Evolutionary conservation across 2,888 invertebrate genomes (phyloP).

Genomic region (Chloromyia formosa): DNA sequence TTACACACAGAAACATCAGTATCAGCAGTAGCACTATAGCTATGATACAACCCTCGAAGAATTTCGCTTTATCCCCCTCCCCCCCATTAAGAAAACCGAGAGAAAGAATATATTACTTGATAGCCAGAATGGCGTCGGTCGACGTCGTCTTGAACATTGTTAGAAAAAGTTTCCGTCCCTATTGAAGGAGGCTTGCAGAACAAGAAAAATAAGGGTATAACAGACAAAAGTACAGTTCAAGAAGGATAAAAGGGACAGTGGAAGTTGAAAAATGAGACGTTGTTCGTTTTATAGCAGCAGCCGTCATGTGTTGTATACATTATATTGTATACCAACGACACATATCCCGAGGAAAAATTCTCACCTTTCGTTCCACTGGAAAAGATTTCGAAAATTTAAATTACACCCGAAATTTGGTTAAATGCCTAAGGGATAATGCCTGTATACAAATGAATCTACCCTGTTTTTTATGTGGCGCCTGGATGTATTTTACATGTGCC

Average conservation of each 20-base stretch:
- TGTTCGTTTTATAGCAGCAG: background rate
- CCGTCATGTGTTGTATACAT: background rate
- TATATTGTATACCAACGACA: background rate
- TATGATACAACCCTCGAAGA: background rate
- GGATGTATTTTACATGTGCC: background rate
- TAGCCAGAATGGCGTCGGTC: constrained; percentile 10
- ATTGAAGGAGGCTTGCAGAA: background rate
- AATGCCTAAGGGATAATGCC: constrained; percentile 44
- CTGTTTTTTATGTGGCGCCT: background rate
- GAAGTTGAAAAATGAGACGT: background rate
- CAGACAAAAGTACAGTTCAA: background rate
- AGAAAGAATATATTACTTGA: background rate
- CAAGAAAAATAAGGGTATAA: too few species aligned
- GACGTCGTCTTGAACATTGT: background rate
- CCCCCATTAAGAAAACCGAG: too few species aligned
- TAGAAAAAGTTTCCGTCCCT: background rate
- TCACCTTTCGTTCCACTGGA: background rate
- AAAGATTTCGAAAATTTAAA: constrained; percentile 22
- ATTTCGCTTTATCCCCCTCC: background rate
- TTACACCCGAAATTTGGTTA: constrained; percentile 28
- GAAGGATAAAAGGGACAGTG: background rate
- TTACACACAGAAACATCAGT: background rate
- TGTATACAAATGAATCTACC: background rate
- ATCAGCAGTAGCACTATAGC: background rate
- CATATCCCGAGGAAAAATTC: background rate